Evolutionary conservation across 2,888 invertebrate genomes (phyloP).

Genomic region (Synergus laeviventris): DNA sequence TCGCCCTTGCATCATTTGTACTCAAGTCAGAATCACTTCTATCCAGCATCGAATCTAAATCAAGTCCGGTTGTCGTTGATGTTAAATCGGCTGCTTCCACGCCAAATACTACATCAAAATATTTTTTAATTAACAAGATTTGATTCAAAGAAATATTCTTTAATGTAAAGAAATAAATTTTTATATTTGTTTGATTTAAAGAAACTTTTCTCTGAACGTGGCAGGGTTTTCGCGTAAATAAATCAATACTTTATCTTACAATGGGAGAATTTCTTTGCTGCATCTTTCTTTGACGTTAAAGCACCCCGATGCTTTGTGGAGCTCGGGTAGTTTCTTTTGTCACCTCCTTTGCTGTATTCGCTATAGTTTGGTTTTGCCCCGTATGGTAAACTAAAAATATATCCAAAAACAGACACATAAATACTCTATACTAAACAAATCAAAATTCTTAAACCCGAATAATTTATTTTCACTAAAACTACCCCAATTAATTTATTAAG

Average conservation of each 20-base stretch:
- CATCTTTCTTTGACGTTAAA: slow-evolving; percentile 70
- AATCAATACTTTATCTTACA: slow-evolving; percentile 61
- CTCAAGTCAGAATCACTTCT: slow-evolving; percentile 87
- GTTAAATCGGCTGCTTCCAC: slow-evolving; percentile 86
- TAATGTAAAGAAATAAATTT: neutral
- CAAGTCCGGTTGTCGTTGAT: slow-evolving; percentile 87
- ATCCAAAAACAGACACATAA: neutral
- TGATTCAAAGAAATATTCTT: no score
- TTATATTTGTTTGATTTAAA: no score
- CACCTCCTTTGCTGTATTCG: slow-evolving; percentile 77
- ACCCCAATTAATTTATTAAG: no score
- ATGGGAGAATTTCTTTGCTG: slow-evolving; percentile 71
- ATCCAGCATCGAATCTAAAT: slow-evolving; percentile 88
- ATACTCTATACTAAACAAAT: neutral
- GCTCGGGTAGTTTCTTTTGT: slow-evolving; percentile 68
- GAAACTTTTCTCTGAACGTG: no score
- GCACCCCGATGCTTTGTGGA: slow-evolving; percentile 68
- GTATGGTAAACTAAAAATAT: slow-evolving; percentile 80
- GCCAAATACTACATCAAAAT: slow-evolving; percentile 80
- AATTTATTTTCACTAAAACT: neutral
- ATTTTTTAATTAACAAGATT: neutral
- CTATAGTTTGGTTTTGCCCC: slow-evolving; percentile 80
- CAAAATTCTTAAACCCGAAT: neutral
- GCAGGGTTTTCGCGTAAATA: neutral
- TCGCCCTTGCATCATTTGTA: slow-evolving; percentile 86